These are phyloP conservation scores for Poeciliopsis turrubarensis DNA, from an alignment of 2,113 vertebrate genomes.

Conservation along the genomic window DNA sequence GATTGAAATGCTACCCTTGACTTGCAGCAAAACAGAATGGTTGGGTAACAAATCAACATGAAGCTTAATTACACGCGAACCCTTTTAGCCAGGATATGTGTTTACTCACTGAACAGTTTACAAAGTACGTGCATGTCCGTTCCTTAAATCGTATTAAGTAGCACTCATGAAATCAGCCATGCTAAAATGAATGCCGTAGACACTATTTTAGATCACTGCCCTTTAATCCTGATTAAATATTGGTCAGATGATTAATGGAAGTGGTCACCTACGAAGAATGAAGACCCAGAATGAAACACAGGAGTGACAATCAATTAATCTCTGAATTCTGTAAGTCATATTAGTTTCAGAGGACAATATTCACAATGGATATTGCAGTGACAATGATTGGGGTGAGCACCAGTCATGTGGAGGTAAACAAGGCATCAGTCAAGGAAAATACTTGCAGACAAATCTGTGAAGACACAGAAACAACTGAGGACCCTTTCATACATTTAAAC, in stretches of 20 bases:
- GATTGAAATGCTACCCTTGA: too few species aligned
- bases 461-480: too few species aligned
- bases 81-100: neutral
- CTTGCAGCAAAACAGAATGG: too few species aligned
- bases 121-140: neutral
- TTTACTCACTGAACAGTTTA: neutral
- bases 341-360: too few species aligned
- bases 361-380: too few species aligned
- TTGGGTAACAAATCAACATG: neutral
- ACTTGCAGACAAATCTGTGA: too few species aligned
- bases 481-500: too few species aligned
- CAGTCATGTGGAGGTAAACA: too few species aligned
- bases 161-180: neutral
- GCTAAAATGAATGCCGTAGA: neutral
- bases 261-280: neutral
- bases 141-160: neutral
- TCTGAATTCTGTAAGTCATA: too few species aligned
- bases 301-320: too few species aligned
- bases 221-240: neutral
- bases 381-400: too few species aligned
- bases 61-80: slow-evolving; percentile 21
- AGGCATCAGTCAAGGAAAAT: too few species aligned
- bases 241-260: neutral
- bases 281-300: neutral
- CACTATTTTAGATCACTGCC: neutral